Percentiles rank a stretch among this genome's conserved stretches.
These are phyloP conservation scores for Geodia barretti DNA, from an alignment of 37 sponge, comb jelly and placozoan species.

Conservation along the genomic window DNA sequence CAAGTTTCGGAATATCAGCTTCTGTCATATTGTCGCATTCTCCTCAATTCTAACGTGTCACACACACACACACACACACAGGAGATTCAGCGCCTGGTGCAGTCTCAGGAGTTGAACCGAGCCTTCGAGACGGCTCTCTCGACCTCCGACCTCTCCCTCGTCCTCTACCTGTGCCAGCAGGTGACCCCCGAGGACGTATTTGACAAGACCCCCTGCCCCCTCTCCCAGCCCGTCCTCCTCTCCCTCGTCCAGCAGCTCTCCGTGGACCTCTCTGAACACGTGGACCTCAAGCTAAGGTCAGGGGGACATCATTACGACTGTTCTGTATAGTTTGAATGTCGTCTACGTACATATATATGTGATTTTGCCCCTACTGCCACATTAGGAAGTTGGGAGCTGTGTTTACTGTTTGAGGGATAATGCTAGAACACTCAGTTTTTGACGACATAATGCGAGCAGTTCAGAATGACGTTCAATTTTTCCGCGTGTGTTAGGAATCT, in stretches of 20 bases:
- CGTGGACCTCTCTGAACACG: conserved; percentile 57
- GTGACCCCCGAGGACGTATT: conserved; percentile 82
- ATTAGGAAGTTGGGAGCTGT: no score
- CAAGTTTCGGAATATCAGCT: background rate
- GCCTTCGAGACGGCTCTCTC: conserved; percentile 80
- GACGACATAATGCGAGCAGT: no score
- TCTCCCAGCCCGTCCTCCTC: conserved; percentile 85
- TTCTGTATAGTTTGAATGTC: no score
- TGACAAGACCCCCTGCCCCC: conserved; percentile 49
- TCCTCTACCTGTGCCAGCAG: conserved; percentile 67
- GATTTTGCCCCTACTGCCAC: no score
- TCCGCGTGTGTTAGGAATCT: no score
- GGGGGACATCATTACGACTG: no score
- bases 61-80: conserved; percentile 1
- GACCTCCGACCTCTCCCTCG: conserved; percentile 61
- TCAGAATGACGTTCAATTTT: no score
- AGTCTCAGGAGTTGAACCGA: conserved; percentile 29
- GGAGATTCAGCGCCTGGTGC: conserved; percentile 23
- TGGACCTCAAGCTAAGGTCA: conserved; percentile 86
- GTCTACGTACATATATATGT: no score
- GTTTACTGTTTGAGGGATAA: no score
- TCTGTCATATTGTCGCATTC: background rate
- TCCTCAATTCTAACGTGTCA: no score
- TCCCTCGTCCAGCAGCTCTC: conserved; percentile 93
- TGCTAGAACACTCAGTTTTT: no score